Conservation (phyloP, 2,113 vertebrate species). For the Chrysemys picta region DNA sequence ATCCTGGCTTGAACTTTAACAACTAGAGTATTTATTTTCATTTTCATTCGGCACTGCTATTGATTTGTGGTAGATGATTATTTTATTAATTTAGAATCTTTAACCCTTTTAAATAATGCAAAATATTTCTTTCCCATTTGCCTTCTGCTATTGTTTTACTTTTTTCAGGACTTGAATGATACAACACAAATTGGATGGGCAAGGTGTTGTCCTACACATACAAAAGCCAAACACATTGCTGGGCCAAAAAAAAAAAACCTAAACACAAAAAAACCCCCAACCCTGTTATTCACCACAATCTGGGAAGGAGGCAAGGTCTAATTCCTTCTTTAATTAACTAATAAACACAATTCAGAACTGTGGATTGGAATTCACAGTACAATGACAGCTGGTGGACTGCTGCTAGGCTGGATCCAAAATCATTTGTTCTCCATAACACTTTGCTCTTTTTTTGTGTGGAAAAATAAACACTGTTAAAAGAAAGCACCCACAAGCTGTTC, state of each 20-base stretch:
- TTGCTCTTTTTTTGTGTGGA: neutral
- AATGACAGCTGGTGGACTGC: neutral
- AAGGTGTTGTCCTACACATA: neutral
- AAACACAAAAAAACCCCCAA: neutral
- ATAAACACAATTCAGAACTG: conserved; percentile 7
- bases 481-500: neutral
- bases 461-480: neutral
- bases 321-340: conserved; percentile 34
- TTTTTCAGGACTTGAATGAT: neutral
- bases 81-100: neutral
- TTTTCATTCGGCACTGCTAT: conserved; percentile 12
- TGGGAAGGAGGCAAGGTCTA: neutral
- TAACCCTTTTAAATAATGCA: neutral
- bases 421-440: neutral
- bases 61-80: conserved; percentile 17
- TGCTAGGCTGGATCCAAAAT: neutral
- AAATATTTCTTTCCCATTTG: neutral
- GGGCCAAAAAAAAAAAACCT: neutral
- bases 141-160: neutral
- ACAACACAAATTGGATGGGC: neutral
- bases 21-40: neutral
- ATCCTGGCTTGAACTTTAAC: conserved; percentile 19
- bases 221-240: neutral
- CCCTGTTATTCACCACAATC: neutral
- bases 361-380: neutral